A percentile compares a stretch with the other conserved stretches of the same genome.
Conservation (phyloP, 2,888 invertebrate genomes). For the Alsophila aescularia region DNA sequence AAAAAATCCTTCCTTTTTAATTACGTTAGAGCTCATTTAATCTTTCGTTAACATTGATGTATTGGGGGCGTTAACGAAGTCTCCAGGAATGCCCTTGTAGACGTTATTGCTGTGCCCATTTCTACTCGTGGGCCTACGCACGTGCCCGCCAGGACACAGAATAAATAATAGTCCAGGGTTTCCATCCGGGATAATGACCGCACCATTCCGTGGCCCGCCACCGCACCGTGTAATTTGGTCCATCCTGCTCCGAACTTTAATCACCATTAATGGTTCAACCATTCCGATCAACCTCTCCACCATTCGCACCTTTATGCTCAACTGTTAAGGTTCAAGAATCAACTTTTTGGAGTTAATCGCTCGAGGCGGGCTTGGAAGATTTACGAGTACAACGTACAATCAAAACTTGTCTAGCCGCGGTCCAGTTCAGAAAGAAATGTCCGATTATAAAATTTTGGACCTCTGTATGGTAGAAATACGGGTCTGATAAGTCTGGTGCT, state of each 20-base stretch:
- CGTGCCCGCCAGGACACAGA: constrained; percentile 52
- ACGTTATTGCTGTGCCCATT: constrained; percentile 6
- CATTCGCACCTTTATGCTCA: constrained; percentile 19
- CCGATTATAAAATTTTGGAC: constrained; percentile 32
- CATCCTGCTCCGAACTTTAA: constrained; percentile 74
- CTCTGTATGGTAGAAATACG: constrained; percentile 14
- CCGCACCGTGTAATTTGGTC: constrained; percentile 74
- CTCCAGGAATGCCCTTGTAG: neutral
- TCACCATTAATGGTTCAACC: constrained; percentile 65
- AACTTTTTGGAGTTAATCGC: constrained; percentile 7
- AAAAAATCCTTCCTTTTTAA: too few relatives aligned
- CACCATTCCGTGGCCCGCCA: constrained; percentile 58
- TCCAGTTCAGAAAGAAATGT: constrained; percentile 43
- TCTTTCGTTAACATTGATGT: too few relatives aligned
- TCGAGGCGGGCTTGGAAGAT: constrained; percentile 31
- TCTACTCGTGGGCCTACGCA: constrained; percentile 42
- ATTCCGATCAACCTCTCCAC: constrained; percentile 4
- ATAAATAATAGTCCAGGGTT: constrained; percentile 35
- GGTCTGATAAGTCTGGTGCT: constrained; percentile 16
- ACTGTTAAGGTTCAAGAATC: constrained; percentile 12
- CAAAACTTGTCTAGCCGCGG: constrained; percentile 45
- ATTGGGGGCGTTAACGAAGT: too few relatives aligned
- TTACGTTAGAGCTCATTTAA: too few relatives aligned
- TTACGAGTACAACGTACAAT: constrained; percentile 33
- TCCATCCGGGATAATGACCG: constrained; percentile 64